A percentile compares a stretch with the other conserved stretches of the same genome.
Conservation (phyloP, 2,888 invertebrate genomes). For the Mesochorus sp. region DNA sequence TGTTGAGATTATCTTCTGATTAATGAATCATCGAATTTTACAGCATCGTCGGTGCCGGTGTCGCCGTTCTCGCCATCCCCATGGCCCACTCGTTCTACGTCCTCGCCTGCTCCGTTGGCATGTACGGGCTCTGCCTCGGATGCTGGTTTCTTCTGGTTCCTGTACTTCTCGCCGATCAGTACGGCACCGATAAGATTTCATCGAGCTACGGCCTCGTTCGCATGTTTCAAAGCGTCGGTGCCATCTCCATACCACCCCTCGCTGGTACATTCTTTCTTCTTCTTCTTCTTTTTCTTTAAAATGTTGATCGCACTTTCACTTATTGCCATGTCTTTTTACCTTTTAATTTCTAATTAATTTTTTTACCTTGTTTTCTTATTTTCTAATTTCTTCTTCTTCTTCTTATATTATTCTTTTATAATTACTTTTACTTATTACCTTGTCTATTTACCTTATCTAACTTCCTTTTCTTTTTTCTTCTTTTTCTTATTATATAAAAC, state of each 20-base stretch:
- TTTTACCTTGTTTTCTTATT: neutral
- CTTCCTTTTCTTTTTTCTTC: neutral
- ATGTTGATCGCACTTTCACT: no score
- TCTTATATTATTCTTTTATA: conserved; percentile 8
- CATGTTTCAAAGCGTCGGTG: conserved; percentile 90
- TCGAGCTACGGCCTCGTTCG: conserved; percentile 89
- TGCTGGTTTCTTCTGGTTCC: conserved; percentile 91
- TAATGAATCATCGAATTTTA: conserved; percentile 62
- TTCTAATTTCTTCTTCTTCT: neutral
- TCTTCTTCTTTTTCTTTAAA: neutral
- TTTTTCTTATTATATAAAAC: neutral
- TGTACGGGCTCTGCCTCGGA: conserved; percentile 89
- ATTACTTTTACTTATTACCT: neutral
- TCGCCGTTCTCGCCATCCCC: conserved; percentile 87
- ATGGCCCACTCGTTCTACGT: conserved; percentile 86
- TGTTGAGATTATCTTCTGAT: neutral
- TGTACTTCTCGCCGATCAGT: conserved; percentile 88
- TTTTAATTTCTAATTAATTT: neutral
- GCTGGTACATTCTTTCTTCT: conserved; percentile 83
- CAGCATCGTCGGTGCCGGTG: conserved; percentile 88
- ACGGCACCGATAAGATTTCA: conserved; percentile 89
- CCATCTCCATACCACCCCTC: conserved; percentile 88
- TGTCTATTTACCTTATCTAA: no score
- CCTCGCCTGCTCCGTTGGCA: conserved; percentile 86
- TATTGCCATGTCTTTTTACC: neutral